Evolutionary conservation across 2,797 vertebrate species (phyloP).

Genomic region (Onychomys torridus): DNA sequence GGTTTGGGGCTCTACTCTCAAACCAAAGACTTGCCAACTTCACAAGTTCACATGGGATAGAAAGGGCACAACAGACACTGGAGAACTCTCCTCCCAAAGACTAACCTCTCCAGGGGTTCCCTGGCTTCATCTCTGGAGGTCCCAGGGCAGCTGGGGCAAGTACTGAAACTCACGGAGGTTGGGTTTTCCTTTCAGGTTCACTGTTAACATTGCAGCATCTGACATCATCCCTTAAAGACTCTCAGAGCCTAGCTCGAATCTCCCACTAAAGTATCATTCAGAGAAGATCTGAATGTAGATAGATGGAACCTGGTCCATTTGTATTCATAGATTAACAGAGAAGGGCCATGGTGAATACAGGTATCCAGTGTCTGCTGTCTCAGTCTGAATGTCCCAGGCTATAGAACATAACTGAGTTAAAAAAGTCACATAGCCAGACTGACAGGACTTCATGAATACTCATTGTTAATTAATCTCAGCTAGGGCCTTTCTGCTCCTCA

Average conservation of each 20-base stretch:
- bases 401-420: constrained; percentile 40
- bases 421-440: constrained; percentile 56
- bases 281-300: constrained; percentile 70
- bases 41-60: not conserved
- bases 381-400: constrained; percentile 27
- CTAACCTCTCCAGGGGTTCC: not conserved
- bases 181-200: constrained; percentile 58
- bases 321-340: constrained; percentile 53
- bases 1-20: not conserved
- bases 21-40: not conserved
- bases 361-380: constrained; percentile 67
- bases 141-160: constrained; percentile 21
- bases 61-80: not conserved
- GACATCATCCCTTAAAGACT: constrained; percentile 63
- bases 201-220: constrained; percentile 7
- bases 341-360: constrained; percentile 61
- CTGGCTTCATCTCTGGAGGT: constrained; percentile 6
- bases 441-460: constrained; percentile 63
- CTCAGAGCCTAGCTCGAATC: constrained; percentile 63
- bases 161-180: not conserved
- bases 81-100: constrained; percentile 4
- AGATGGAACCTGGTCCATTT: constrained; percentile 68
- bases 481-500: not conserved
- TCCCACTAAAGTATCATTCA: constrained; percentile 63
- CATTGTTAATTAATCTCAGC: constrained; percentile 59